These are phyloP conservation scores for Trididemnum nubilum DNA, from an alignment of 23 tunicate species.

Conservation along the genomic window DNA sequence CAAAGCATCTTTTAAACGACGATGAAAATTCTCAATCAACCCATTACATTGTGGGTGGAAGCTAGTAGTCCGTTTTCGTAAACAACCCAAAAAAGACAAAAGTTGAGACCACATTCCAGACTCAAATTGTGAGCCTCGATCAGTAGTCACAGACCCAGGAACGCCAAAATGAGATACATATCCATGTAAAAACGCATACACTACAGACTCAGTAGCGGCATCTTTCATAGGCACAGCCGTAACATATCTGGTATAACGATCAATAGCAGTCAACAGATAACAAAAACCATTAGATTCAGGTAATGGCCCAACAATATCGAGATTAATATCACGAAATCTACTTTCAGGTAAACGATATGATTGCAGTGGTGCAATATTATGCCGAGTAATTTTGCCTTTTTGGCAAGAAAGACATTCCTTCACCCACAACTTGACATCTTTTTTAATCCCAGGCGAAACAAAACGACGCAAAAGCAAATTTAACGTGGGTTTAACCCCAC, in stretches of 20 bases:
- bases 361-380: neutral
- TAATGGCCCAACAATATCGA: slow-evolving; percentile 24
- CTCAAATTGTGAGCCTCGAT: too few species aligned
- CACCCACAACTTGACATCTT: neutral
- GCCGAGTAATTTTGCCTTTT: slow-evolving; percentile 5
- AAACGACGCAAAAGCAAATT: neutral
- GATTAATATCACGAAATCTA: neutral
- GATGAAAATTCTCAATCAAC: too few species aligned
- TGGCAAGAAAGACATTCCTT: neutral
- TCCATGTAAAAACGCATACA: neutral
- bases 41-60: too few species aligned
- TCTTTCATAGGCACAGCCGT: neutral
- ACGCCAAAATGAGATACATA: too few species aligned
- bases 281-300: neutral
- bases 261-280: neutral
- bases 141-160: too few species aligned
- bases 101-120: too few species aligned
- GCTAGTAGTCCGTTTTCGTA: too few species aligned
- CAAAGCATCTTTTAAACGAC: too few species aligned
- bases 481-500: neutral
- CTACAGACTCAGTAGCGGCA: neutral
- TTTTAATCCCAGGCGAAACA: neutral
- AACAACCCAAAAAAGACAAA: too few species aligned
- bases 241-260: slow-evolving; percentile 8
- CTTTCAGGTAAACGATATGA: neutral